Evolutionary conservation across 2,888 invertebrate species (phyloP), one percentile per base, ranked within the genome.

Genomic region (Campaea margaritaria): DNA sequence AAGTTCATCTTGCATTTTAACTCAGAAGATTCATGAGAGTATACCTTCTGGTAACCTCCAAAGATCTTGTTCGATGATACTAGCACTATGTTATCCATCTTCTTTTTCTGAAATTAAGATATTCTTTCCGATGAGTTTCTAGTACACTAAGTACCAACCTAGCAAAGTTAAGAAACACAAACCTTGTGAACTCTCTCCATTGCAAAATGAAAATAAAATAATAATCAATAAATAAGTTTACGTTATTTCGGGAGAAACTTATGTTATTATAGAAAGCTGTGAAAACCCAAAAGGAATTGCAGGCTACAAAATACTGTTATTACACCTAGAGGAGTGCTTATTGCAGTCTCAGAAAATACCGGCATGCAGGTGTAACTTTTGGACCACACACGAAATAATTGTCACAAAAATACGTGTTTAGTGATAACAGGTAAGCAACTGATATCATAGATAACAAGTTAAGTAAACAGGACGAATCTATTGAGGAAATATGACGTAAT

Each of bases 1-100:
- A 99, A 98, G 78, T 96, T 98, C 97, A 99, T 99, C 67, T 94
- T 94, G 85, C 99, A 99, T 79, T 96, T 95, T 61, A 98, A 83
- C 72, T 95, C 95, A 27, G 93, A 84, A 56, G 98, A 98, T 62
- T 95, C 93, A 85, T 98, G 98, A 3, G 95, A 94, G 82, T 94
- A 98, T 5, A 98, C 95, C 78, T 96, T 96, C 83, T 99, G 98
- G 75, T 91, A 93, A 14, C 99, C 99, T 47, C 96, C 96, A 90
- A 97, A 98, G 62, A 94, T 93, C 84, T 96, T 96, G 73, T 94
- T 95, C 12, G 93, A 93, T 9, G 96, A 95, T 39, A 96, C 91
- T 81, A 95, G 89, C 48, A 91, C 93, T 67, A 95, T 73, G 38
- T 87, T 83, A 5, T 93, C 83, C 94, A 94, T 94, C 60, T 71